phyloP scores from a whole-genome alignment of 2,888 invertebrate genomes.

The Caenorhabditis panamensis region DNA sequence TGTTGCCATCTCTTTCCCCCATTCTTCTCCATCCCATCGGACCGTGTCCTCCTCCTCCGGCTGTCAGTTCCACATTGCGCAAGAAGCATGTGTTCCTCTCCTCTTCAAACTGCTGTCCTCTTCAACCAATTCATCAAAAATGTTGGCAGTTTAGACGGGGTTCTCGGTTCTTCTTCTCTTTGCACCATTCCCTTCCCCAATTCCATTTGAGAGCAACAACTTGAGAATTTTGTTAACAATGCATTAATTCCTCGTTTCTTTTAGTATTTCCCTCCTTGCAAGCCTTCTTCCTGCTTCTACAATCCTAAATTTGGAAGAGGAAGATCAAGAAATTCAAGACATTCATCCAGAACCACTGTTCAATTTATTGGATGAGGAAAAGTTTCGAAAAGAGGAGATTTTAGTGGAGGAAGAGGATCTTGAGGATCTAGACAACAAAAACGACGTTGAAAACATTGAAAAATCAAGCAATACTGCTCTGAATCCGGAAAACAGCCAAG shows the following conservation, averaged over 20 bases:
- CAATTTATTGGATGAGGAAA: slow-evolving; percentile 16
- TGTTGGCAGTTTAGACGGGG: slow-evolving; percentile 23
- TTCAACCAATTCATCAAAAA: slow-evolving; percentile 40
- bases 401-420: slow-evolving; percentile 7
- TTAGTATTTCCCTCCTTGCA: slow-evolving; percentile 49
- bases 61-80: slow-evolving; percentile 15
- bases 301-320: slow-evolving; percentile 24
- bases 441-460: not conserved
- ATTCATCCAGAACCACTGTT: slow-evolving; percentile 22
- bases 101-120: slow-evolving; percentile 42
- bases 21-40: slow-evolving; percentile 20
- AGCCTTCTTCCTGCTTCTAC: slow-evolving; percentile 38
- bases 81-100: not conserved
- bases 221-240: not conserved
- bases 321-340: not conserved
- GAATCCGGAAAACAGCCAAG: too few species aligned
- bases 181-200: not conserved
- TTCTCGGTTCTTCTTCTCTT: not conserved
- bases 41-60: slow-evolving; percentile 14
- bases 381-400: not conserved
- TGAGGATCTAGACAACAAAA: not conserved
- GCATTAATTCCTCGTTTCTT: slow-evolving; percentile 8
- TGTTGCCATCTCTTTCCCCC: slow-evolving; percentile 6
- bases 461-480: too few species aligned
- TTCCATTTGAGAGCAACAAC: too few species aligned